Evolutionary conservation across 1,140 invertebrate genomes (phyloP).

Genomic region (Penaeus vannamei): DNA sequence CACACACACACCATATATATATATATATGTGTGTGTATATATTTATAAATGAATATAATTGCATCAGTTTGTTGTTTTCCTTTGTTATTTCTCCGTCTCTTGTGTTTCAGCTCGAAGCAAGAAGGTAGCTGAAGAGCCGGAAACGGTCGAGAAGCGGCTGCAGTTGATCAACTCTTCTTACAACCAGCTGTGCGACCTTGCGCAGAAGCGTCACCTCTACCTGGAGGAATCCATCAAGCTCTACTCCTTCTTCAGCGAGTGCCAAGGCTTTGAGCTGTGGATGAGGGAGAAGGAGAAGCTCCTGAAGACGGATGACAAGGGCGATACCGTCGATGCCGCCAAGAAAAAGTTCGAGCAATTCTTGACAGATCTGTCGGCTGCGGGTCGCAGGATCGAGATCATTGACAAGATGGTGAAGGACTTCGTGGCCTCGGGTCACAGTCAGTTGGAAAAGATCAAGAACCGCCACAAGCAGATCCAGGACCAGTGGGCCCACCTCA

Average conservation of each 20-base stretch:
- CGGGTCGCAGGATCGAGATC: constrained; percentile 88
- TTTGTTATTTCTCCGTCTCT: constrained; percentile 71
- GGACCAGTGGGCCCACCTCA: constrained; percentile 89
- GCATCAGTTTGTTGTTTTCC: background rate
- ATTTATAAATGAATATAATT: no score
- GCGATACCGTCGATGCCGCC: constrained; percentile 93
- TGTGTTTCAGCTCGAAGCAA: constrained; percentile 69
- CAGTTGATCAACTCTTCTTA: constrained; percentile 86
- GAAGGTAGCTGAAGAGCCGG: constrained; percentile 75
- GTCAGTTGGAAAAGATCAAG: constrained; percentile 89
- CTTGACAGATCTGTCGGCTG: constrained; percentile 94
- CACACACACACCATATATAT: no score
- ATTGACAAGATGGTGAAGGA: constrained; percentile 91
- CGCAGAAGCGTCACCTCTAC: constrained; percentile 82
- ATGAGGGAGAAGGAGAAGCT: constrained; percentile 95
- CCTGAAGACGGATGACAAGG: constrained; percentile 85
- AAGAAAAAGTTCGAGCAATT: constrained; percentile 96
- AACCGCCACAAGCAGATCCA: constrained; percentile 78
- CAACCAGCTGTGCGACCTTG: constrained; percentile 84
- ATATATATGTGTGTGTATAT: no score
- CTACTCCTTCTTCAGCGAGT: constrained; percentile 96
- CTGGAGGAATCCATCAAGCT: constrained; percentile 94
- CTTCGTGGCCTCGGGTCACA: constrained; percentile 86
- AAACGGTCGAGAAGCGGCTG: constrained; percentile 87
- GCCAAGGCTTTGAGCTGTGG: constrained; percentile 98